Percentiles rank a stretch among this genome's conserved stretches.
These are phyloP conservation scores for Variabilichromis moorii DNA, from an alignment of 2,113 vertebrate species.

Conservation along the genomic window DNA sequence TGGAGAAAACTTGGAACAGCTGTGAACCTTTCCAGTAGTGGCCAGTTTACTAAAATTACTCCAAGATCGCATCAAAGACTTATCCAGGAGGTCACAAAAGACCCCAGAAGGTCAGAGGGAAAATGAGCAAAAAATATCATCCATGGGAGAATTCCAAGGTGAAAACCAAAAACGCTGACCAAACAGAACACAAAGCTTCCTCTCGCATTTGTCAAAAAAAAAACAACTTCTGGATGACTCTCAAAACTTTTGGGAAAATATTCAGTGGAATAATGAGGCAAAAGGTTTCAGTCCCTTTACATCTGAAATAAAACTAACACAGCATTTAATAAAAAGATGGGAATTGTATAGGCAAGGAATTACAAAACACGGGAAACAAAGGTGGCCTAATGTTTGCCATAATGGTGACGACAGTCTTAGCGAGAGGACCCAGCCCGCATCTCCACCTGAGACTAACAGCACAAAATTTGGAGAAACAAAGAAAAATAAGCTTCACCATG, in stretches of 20 bases:
- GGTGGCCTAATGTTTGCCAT: not conserved
- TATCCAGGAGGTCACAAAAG: not conserved
- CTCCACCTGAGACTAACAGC: not conserved
- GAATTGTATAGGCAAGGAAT: not conserved
- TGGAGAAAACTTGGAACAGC: not conserved
- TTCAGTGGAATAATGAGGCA: not conserved
- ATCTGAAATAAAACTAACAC: not conserved
- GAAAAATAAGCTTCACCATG: not conserved
- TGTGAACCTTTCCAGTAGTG: not conserved
- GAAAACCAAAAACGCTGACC: not conserved
- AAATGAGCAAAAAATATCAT: not conserved
- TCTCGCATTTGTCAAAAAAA: not conserved
- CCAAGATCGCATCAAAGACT: not conserved
- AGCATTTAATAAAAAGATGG: not conserved
- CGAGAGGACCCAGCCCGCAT: not conserved
- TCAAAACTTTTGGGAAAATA: not conserved
- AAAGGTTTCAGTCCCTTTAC: not conserved
- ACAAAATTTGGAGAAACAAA: not conserved
- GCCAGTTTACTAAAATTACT: not conserved
- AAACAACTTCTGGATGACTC: not conserved
- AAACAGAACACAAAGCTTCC: not conserved
- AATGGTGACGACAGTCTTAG: not conserved
- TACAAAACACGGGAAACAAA: not conserved
- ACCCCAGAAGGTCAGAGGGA: not conserved
- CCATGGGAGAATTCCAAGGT: not conserved